Evolutionary conservation across 2,888 invertebrate genomes (phyloP), one percentile per base, ranked within the genome.

Genomic region (Pimpla rufipes): DNA sequence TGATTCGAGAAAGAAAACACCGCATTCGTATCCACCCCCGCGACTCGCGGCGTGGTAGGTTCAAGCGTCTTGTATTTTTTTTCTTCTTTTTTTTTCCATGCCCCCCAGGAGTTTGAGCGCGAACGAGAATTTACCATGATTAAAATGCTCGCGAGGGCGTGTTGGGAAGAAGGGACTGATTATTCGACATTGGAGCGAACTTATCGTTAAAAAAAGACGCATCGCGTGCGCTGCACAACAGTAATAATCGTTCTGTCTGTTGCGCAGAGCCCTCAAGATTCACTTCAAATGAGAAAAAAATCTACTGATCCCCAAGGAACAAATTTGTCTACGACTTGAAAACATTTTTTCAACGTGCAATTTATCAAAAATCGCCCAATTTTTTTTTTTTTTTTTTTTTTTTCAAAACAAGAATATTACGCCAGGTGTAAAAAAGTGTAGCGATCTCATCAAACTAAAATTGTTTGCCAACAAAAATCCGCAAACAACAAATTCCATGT

Each of bases 1-100:
- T 84, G 83, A 80, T 80, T 70, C 77, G 68, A 70, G 80, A 81
- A 78, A 68, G 74, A 80, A 81, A 80, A 80, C 80, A 77, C 47
- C 67, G 74, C 80, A 77, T 77, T 80, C 62, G 76, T 77, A 83
- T 55, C 64, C 70, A 47, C 47, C 21, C 64, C 47, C 42, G n/a
- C 18, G 42, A 59, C 37, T 67, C 77, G 70, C 73, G 73, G 18
- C 4, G 21, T 62, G 29, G 29, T 29, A 29, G 29, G 66, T 62
- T 50, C 18, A 64, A 68, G 40, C 55, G 64, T 67, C 52, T 73
- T 18, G 57, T 37, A 64, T 37, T 52, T n/a, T n/a, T n/a, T 3
- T 42, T 47, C 52, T 40, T 55, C 66, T 52, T n/a, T n/a, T n/a
- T 3, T 42, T 47, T 40, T 40, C 66, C 66, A 62, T 13, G 29